A percentile compares a stretch with the other conserved stretches of the same genome.
phyloP scores from a whole-genome alignment of 2,888 invertebrate species.

The Physocephala rufipes region DNA sequence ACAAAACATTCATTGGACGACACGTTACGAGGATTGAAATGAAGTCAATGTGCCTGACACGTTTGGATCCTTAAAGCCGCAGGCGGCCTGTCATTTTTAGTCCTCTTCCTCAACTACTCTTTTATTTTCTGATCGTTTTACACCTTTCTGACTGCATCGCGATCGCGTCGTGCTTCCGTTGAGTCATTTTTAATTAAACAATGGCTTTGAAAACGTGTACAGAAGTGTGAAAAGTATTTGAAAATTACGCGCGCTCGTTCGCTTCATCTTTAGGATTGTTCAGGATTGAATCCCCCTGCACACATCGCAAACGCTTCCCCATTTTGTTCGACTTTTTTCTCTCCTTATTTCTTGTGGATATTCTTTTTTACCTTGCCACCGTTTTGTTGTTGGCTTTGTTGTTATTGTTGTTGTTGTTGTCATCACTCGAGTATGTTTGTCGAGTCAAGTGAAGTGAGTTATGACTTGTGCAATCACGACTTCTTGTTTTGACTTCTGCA shows the following conservation, averaged over 20 bases:
- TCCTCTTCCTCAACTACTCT: not conserved
- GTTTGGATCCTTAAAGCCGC: constrained; percentile 26
- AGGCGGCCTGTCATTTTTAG: constrained; percentile 12
- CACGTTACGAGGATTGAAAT: not conserved
- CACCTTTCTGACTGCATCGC: constrained; percentile 40
- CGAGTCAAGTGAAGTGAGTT: constrained; percentile 55
- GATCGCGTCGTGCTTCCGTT: constrained; percentile 42
- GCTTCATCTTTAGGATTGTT: constrained; percentile 43
- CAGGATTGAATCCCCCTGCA: too few relatives aligned
- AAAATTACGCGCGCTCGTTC: constrained; percentile 40
- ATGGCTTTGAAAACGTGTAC: constrained; percentile 51
- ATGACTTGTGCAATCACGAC: constrained; percentile 65
- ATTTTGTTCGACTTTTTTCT: too few relatives aligned
- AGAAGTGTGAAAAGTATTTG: constrained; percentile 43
- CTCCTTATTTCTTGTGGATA: too few relatives aligned
- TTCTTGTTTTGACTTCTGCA: constrained; percentile 59
- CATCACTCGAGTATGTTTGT: constrained; percentile 16
- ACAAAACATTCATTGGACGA: not conserved
- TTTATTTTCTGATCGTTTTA: constrained; percentile 41
- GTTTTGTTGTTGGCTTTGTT: constrained; percentile 29
- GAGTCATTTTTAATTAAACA: constrained; percentile 63
- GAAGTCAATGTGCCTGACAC: not conserved
- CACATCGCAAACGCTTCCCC: too few relatives aligned
- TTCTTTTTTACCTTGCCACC: too few relatives aligned
- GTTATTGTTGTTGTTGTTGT: constrained; percentile 42